These are phyloP conservation scores for Junonia oenone DNA, from an alignment of 2,888 invertebrate genomes.

Conservation along the genomic window DNA sequence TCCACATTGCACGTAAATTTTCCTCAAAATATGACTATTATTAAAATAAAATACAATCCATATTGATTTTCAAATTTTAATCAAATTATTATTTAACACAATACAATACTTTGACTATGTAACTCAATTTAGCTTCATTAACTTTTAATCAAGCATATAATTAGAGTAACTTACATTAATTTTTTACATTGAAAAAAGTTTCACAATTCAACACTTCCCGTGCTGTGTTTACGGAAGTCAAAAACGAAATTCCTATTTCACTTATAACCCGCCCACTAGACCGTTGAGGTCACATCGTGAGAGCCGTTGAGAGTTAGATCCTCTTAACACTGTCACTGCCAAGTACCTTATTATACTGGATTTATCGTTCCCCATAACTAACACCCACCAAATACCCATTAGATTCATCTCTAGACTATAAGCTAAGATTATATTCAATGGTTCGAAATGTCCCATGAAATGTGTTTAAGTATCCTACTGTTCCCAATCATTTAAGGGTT, in stretches of 20 bases:
- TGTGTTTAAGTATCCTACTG: background rate
- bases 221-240: too few relatives aligned
- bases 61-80: too few relatives aligned
- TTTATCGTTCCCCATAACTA: slow-evolving; percentile 34
- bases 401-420: background rate
- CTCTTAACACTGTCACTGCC: slow-evolving; percentile 35
- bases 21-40: too few relatives aligned
- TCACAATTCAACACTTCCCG: too few relatives aligned
- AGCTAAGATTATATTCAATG: background rate
- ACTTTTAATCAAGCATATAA: too few relatives aligned
- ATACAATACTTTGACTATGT: too few relatives aligned
- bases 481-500: background rate
- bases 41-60: too few relatives aligned
- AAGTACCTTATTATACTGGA: slow-evolving; percentile 34
- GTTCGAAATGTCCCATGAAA: background rate
- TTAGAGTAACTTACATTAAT: too few relatives aligned
- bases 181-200: too few relatives aligned
- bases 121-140: too few relatives aligned
- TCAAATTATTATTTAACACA: too few relatives aligned
- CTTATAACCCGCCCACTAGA: slow-evolving; percentile 1
- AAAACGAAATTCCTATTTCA: background rate
- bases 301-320: slow-evolving; percentile 66
- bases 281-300: slow-evolving; percentile 53
- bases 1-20: too few relatives aligned
- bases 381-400: slow-evolving; percentile 4